A percentile compares a stretch with the other conserved stretches of the same genome.
Conservation (phyloP, 2,888 invertebrate genomes). For the Tholera decimalis region DNA sequence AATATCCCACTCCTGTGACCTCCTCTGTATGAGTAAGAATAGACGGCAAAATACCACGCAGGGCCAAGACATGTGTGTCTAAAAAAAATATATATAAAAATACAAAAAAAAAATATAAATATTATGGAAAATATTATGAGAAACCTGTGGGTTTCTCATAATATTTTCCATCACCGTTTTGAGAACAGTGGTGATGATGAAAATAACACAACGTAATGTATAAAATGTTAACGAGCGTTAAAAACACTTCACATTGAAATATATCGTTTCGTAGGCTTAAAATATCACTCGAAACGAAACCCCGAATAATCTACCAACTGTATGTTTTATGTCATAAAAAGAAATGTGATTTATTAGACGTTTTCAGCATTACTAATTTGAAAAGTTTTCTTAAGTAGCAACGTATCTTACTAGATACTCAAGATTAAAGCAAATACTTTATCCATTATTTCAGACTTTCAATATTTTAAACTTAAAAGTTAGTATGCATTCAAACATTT, state of each 20-base stretch:
- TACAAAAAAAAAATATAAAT: too few species aligned
- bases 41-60: too few species aligned
- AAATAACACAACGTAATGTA: too few species aligned
- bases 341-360: constrained; percentile 1
- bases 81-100: too few species aligned
- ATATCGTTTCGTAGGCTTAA: not conserved
- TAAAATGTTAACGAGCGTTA: too few species aligned
- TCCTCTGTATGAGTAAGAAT: too few species aligned
- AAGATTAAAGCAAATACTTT: constrained; percentile 5
- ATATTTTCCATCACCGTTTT: too few species aligned
- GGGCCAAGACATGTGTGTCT: too few species aligned
- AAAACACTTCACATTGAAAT: not conserved
- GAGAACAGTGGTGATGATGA: too few species aligned
- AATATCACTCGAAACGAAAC: not conserved
- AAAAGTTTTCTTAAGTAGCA: not conserved
- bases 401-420: constrained; percentile 8
- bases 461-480: constrained; percentile 6
- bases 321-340: not conserved
- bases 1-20: too few species aligned
- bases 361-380: not conserved
- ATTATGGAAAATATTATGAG: too few species aligned
- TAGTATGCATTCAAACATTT: constrained; percentile 12
- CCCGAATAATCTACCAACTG: not conserved
- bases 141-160: too few species aligned
- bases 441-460: constrained; percentile 5